These are phyloP conservation scores for Syngnathoides biaculeatus DNA, from an alignment of 2,113 vertebrate species.

Conservation along the genomic window DNA sequence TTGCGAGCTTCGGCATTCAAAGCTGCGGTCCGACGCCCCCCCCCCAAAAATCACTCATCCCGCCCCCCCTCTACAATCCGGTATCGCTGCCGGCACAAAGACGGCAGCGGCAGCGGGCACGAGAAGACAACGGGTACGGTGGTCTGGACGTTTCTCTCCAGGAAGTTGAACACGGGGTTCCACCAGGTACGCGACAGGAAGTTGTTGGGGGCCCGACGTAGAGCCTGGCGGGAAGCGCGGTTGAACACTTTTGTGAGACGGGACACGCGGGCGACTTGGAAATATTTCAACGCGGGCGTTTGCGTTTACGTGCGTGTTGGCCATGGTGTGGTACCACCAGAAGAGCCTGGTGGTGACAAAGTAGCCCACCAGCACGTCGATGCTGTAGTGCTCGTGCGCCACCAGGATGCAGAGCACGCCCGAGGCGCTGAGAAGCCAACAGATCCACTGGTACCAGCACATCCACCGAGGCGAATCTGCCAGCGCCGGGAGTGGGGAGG, in stretches of 20 bases:
- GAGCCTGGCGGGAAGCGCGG: constrained; percentile 61
- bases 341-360: constrained; percentile 86
- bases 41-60: constrained; percentile 55
- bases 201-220: constrained; percentile 82
- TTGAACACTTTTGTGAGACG: neutral
- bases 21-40: neutral
- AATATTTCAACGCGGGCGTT: neutral
- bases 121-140: constrained; percentile 84
- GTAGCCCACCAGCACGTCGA: constrained; percentile 90
- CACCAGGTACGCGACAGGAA: constrained; percentile 89
- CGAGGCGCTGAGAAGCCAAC: constrained; percentile 85
- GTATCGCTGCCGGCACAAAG: constrained; percentile 86
- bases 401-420: constrained; percentile 88
- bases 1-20: no score
- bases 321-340: constrained; percentile 97
- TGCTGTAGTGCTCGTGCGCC: constrained; percentile 91
- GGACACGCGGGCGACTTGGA: no score
- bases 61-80: constrained; percentile 79
- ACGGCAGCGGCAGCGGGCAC: constrained; percentile 82
- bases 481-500: no score
- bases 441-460: constrained; percentile 88
- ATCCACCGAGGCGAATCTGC: constrained; percentile 86
- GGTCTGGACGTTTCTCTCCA: constrained; percentile 87
- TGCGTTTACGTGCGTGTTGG: constrained; percentile 82
- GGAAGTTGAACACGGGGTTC: constrained; percentile 87